Base-by-base conservation (phyloP, 2,888 invertebrate species). In the Mechanitis mazaeus region DNA sequence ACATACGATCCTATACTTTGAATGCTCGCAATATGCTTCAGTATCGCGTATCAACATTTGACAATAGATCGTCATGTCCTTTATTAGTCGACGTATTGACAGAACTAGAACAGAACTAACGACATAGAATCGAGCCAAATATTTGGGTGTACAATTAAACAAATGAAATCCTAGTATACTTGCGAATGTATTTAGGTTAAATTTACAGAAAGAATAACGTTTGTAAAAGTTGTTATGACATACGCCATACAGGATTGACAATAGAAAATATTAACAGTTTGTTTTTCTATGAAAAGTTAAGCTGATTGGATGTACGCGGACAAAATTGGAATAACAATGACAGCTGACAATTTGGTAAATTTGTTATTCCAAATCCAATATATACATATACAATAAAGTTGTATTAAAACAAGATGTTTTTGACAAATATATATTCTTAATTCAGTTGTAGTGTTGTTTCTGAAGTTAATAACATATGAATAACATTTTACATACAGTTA, bases 61-160 rank as follows among this genome's bases (percentile, higher is more conserved):
- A 61, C 63, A 58, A 55, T 60, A 46, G 55, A 59, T 58, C 47
- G 64, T 63, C 57, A 56, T 66, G 78, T 80, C 79, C 76, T 81
- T 79, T 83, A 79, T 80, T 80, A 80, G 78, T 79, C 79, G 76
- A 82, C 75, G 72, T 86, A 84, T 87, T 87, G 86, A 87, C 85
- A 83, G 79, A 80, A 80, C 77, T 74, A 78, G 81, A 79, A 83
- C 81, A 79, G 74, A 78, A 81, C 85, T 85, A 85, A 84, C 84
- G 82, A 79, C 81, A 77, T 75, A 70, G 78, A 80, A 84, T 77
- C 77, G 74, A 75, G 68, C 64, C 84, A 85, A 87, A 87, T 85
- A 85, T 87, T 85, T 83, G 80, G 75, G 66, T 77, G 80, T 79
- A 76, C 82, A 85, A 86, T 86, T 85, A 85, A 82, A 84, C 81